phyloP scores from a whole-genome alignment of 2,888 invertebrate genomes.

The Drosophila falleni region DNA sequence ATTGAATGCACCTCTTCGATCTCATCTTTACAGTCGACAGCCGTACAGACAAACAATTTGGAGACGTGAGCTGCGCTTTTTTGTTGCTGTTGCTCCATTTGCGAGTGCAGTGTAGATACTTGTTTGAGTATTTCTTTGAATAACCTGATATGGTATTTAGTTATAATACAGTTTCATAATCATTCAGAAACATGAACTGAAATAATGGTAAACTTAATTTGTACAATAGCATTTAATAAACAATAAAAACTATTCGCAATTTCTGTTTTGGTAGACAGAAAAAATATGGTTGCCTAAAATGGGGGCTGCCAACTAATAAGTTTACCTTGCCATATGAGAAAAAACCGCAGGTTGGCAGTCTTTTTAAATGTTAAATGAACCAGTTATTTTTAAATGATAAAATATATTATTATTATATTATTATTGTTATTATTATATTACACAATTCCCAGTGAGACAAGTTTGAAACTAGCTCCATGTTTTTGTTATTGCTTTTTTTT shows the following conservation, averaged over 20 bases:
- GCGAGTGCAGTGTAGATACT: slow-evolving; percentile 42
- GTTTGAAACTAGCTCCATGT: too few relatives aligned
- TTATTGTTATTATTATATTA: too few relatives aligned
- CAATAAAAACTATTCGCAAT: slow-evolving; percentile 44
- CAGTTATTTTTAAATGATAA: not conserved
- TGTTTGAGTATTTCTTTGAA: slow-evolving; percentile 42
- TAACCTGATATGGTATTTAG: slow-evolving; percentile 41
- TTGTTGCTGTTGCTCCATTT: slow-evolving; percentile 83
- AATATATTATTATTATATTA: not conserved
- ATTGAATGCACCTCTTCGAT: slow-evolving; percentile 91
- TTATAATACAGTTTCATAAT: slow-evolving; percentile 54
- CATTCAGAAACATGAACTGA: slow-evolving; percentile 42
- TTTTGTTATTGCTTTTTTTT: too few relatives aligned
- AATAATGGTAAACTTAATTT: slow-evolving; percentile 42
- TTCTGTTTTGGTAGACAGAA: slow-evolving; percentile 69
- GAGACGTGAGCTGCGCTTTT: slow-evolving; percentile 85
- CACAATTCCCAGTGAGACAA: too few relatives aligned
- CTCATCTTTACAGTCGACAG: slow-evolving; percentile 95
- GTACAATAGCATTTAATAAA: slow-evolving; percentile 50
- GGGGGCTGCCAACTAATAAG: slow-evolving; percentile 37
- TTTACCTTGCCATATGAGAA: slow-evolving; percentile 12
- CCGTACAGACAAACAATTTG: slow-evolving; percentile 92
- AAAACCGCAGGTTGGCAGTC: slow-evolving; percentile 5
- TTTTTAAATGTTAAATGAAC: not conserved
- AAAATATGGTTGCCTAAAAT: slow-evolving; percentile 70